Evolutionary conservation across 2,113 vertebrate species (phyloP).

Genomic region (Paedocypris sp.): DNA sequence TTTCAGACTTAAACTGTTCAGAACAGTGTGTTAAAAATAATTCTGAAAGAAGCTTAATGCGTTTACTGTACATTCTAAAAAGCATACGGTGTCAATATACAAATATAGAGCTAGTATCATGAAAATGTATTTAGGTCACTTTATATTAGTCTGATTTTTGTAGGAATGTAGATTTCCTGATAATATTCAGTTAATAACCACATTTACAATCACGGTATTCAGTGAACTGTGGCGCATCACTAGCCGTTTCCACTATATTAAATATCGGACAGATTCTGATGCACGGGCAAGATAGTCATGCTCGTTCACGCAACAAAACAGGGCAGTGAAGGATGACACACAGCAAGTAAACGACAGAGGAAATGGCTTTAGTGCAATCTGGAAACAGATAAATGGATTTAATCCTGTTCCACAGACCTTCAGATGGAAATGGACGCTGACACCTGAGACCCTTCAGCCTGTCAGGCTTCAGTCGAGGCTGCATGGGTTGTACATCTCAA

Average conservation of each 20-base stretch:
- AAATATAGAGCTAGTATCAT: too few species aligned
- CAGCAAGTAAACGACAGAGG: conserved; percentile 54
- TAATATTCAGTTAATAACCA: not conserved
- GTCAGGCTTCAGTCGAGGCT: conserved; percentile 49
- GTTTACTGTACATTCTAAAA: too few species aligned
- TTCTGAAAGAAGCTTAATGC: too few species aligned
- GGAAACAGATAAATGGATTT: conserved; percentile 65
- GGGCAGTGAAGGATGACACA: conserved; percentile 53
- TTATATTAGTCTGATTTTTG: too few species aligned
- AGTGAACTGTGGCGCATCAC: not conserved
- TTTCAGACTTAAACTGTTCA: too few species aligned
- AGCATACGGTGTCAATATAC: too few species aligned
- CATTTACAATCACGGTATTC: not conserved
- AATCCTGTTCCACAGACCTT: conserved; percentile 61
- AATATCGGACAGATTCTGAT: conserved; percentile 4
- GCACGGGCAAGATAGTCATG: conserved; percentile 11
- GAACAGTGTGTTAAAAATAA: too few species aligned
- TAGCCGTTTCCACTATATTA: not conserved
- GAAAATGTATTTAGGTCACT: too few species aligned
- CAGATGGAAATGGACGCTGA: conserved; percentile 56
- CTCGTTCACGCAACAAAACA: conserved; percentile 47
- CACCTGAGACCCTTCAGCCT: conserved; percentile 62
- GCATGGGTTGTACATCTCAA: conserved; percentile 55
- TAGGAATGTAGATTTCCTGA: too few species aligned
- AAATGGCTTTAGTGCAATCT: conserved; percentile 59